A percentile compares a stretch with the other conserved stretches of the same genome.
Conservation (phyloP, 1,140 invertebrate genomes). For the Drosophila navojoa region DNA sequence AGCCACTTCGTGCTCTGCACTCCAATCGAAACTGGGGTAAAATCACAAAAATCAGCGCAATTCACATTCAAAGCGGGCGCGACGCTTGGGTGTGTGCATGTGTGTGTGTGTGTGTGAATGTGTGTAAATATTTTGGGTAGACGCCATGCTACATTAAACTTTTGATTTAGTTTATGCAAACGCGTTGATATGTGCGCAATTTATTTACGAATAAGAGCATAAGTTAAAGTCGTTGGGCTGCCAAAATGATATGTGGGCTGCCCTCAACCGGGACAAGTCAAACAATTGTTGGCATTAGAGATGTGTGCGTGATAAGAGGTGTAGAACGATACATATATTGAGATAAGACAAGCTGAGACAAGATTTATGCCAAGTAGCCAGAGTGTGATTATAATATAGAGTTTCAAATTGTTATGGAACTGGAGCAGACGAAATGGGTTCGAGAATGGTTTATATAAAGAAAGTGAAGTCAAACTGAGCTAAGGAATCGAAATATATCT, state of each 20-base stretch:
- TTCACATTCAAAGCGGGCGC: slow-evolving; percentile 23
- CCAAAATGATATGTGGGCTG: slow-evolving; percentile 33
- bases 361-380: neutral
- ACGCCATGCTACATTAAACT: slow-evolving; percentile 73
- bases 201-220: slow-evolving; percentile 60
- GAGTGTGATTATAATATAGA: neutral
- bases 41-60: slow-evolving; percentile 59
- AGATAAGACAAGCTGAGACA: neutral
- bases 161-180: slow-evolving; percentile 81
- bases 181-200: slow-evolving; percentile 40
- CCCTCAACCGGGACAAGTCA: slow-evolving; percentile 14
- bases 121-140: slow-evolving; percentile 47
- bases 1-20: slow-evolving; percentile 66
- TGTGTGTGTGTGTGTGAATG: slow-evolving; percentile 6
- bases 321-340: neutral
- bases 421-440: neutral
- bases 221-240: slow-evolving; percentile 2
- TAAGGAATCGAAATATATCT: too few species aligned
- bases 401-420: neutral
- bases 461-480: too few species aligned
- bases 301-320: slow-evolving; percentile 8
- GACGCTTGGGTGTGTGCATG: neutral
- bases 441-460: too few species aligned
- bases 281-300: slow-evolving; percentile 22
- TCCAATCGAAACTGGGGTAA: slow-evolving; percentile 74